Conservation (phyloP, 1,140 invertebrate genomes). For the Tigriopus japonicus region DNA sequence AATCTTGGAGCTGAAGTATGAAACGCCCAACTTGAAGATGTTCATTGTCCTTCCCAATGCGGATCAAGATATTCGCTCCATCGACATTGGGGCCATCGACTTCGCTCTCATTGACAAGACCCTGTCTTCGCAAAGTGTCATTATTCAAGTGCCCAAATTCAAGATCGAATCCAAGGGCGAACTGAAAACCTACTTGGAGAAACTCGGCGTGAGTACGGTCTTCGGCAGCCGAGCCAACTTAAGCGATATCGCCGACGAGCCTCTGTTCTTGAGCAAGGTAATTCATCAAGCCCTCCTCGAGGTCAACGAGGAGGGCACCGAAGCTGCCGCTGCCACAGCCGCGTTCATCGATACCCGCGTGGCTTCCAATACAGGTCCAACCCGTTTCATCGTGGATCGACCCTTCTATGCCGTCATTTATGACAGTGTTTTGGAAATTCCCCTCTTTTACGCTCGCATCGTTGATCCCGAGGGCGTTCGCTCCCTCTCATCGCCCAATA, state of each 20-base stretch:
- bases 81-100: not conserved
- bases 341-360: not conserved
- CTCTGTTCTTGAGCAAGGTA: conserved; percentile 36
- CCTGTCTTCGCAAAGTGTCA: not conserved
- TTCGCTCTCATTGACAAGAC: not conserved
- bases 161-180: conserved; percentile 6
- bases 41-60: not conserved
- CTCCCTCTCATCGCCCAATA: not conserved
- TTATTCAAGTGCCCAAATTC: not conserved
- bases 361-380: not conserved
- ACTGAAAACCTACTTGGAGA: not conserved
- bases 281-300: conserved; percentile 59
- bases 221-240: conserved; percentile 42
- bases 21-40: not conserved
- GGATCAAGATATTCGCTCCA: not conserved
- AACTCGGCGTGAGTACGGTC: conserved; percentile 35
- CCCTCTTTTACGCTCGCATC: not conserved
- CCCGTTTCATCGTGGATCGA: not conserved
- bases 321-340: conserved; percentile 49
- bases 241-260: conserved; percentile 32
- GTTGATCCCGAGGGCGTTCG: not conserved
- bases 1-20: not conserved
- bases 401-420: conserved; percentile 4
- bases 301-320: conserved; percentile 58
- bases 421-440: not conserved